Evolutionary conservation across 2,797 vertebrate species (phyloP).

Genomic region (Peromyscus nudipes): DNA sequence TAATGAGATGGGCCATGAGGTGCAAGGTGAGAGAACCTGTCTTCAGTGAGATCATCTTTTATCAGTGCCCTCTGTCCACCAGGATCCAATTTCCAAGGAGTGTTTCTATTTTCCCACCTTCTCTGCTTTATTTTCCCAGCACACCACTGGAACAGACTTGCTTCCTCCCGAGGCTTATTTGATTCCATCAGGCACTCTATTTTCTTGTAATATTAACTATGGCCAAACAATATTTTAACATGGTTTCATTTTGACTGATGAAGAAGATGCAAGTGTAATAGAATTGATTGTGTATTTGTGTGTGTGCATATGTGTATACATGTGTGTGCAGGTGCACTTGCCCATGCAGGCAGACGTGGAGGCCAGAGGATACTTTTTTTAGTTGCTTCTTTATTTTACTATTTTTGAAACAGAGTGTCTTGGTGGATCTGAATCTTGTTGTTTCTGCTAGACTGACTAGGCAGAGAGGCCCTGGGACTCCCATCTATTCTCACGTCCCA

Average conservation of each 20-base stretch:
- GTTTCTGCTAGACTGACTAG: background rate
- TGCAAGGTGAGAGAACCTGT: background rate
- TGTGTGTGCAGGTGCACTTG: background rate
- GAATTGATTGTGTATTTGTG: background rate
- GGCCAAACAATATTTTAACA: background rate
- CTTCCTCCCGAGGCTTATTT: slow-evolving; percentile 13
- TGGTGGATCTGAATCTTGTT: background rate
- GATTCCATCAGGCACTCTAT: background rate
- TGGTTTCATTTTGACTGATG: slow-evolving; percentile 44
- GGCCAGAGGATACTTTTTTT: background rate
- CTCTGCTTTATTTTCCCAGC: slow-evolving; percentile 46
- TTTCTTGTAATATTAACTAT: slow-evolving; percentile 54
- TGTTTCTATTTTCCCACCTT: slow-evolving; percentile 33
- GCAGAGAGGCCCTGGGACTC: background rate
- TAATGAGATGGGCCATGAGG: background rate
- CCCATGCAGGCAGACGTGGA: background rate
- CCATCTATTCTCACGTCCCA: rapidly evolving
- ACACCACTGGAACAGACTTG: background rate
- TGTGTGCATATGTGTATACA: background rate
- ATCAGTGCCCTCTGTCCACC: slow-evolving; percentile 32
- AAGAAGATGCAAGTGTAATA: background rate
- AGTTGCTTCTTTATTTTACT: background rate
- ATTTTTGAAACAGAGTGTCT: background rate
- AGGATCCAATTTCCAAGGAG: slow-evolving; percentile 18
- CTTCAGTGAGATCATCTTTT: background rate